These are phyloP conservation scores for Spermophilus dauricus DNA, from an alignment of 2,113 vertebrate species.

Conservation along the genomic window DNA sequence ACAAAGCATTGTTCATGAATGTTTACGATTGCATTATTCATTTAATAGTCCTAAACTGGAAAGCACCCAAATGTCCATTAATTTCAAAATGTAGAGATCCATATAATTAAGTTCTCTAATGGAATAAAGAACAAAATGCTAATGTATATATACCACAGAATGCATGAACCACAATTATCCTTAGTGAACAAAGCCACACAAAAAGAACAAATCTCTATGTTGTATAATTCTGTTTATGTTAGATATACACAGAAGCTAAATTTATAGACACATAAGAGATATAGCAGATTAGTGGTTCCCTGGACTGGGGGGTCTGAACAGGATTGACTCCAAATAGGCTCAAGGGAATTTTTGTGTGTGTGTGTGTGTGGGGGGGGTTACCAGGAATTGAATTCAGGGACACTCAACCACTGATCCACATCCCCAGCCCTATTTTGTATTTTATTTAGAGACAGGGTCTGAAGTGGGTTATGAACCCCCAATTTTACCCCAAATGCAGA, in stretches of 20 bases:
- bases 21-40: background rate
- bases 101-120: conserved; percentile 27
- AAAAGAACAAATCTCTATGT: background rate
- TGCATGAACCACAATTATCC: background rate
- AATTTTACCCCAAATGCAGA: no score
- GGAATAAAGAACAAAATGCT: conserved; percentile 2
- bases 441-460: no score
- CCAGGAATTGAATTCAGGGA: no score
- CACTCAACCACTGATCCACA: no score
- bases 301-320: background rate
- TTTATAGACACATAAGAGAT: conserved; percentile 11
- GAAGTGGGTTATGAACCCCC: no score
- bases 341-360: background rate
- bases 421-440: no score
- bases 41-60: background rate
- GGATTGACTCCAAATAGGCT: background rate
- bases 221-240: background rate
- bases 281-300: background rate
- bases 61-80: background rate
- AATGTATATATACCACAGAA: background rate
- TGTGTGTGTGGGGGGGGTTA: no score
- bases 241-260: background rate
- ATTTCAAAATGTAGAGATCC: conserved; percentile 15
- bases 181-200: conserved; percentile 2
- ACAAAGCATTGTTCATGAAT: background rate